Evolutionary conservation across 2,797 vertebrate genomes (phyloP).

Genomic region (Erethizon dorsatum): DNA sequence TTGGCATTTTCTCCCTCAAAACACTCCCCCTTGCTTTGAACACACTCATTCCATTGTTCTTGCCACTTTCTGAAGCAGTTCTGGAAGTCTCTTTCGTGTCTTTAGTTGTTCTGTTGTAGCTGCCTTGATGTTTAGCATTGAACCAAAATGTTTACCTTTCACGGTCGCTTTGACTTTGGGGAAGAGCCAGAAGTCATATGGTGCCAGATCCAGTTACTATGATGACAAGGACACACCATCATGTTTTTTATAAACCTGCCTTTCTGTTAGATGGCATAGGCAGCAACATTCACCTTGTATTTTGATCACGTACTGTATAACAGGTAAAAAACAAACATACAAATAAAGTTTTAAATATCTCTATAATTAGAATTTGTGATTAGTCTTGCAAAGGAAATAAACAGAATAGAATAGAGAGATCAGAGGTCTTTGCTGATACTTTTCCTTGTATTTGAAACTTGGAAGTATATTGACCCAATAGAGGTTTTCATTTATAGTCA

Average conservation of each 20-base stretch:
- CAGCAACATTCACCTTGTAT: not conserved
- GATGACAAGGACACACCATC: not conserved
- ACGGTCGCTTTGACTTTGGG: not conserved
- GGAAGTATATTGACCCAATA: not conserved
- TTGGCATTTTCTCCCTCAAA: not conserved
- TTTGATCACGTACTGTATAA: not conserved
- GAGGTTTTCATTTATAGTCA: not conserved
- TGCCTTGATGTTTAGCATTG: not conserved
- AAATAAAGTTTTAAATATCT: not conserved
- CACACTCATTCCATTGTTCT: not conserved
- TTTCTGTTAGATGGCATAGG: not conserved
- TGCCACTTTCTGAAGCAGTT: not conserved
- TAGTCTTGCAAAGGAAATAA: conserved; percentile 16
- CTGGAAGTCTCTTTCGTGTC: not conserved
- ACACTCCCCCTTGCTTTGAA: not conserved
- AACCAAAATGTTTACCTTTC: not conserved
- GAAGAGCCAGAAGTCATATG: not conserved
- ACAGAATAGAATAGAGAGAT: not conserved
- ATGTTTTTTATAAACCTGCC: not conserved
- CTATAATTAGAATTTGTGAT: not conserved
- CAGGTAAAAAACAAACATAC: not conserved
- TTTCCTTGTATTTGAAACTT: not conserved
- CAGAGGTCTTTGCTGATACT: not conserved
- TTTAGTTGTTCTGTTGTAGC: not conserved
- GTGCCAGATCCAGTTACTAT: not conserved